Evolutionary conservation across 23 tunicate genomes (phyloP).

Genomic region (Corella eumyota): DNA sequence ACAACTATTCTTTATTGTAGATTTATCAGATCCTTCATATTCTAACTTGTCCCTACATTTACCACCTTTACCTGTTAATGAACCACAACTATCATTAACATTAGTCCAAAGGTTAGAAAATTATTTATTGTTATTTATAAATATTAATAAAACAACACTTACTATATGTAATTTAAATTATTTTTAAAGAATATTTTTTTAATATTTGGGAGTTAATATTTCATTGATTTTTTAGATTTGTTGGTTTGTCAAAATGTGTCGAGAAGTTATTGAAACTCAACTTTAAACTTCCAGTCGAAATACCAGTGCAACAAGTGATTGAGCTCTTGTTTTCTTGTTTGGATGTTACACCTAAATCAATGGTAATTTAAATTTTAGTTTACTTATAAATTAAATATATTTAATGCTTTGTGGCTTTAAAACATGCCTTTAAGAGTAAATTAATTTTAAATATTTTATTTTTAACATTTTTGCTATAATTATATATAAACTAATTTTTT

Average conservation of each 20-base stretch:
- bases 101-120: slow-evolving; percentile 12
- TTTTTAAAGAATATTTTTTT: background rate
- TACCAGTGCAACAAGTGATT: slow-evolving; percentile 3
- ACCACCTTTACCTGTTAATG: slow-evolving; percentile 9
- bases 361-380: no score
- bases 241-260: slow-evolving; percentile 11
- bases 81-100: slow-evolving; percentile 14
- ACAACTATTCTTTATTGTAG: background rate
- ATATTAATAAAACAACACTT: background rate
- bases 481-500: no score
- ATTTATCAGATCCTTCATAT: slow-evolving; percentile 10
- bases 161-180: background rate
- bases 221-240: slow-evolving; percentile 5
- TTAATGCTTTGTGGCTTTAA: no score
- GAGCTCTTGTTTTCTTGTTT: background rate
- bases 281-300: slow-evolving; percentile 1
- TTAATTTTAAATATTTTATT: no score
- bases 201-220: no score
- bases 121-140: background rate
- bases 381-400: no score
- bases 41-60: slow-evolving; percentile 22
- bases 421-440: no score
- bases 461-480: no score
- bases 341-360: slow-evolving; percentile 9
- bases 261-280: background rate